Conservation (phyloP, 2,797 vertebrate genomes). For the Macropus fuliginosus region DNA sequence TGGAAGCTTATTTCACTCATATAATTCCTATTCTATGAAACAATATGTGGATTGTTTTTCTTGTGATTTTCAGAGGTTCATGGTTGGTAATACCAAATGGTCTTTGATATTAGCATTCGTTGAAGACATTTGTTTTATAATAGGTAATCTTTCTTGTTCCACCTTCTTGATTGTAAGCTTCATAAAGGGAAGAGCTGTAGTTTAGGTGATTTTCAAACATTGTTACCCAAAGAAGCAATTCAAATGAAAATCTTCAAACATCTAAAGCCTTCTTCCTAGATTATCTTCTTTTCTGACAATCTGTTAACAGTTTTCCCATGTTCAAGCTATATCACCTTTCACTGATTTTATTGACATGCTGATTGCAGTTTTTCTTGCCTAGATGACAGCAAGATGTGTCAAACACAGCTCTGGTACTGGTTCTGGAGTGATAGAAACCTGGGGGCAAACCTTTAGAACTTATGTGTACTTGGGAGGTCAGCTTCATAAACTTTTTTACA, state of each 20-base stretch:
- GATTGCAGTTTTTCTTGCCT: neutral
- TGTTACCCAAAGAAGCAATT: neutral
- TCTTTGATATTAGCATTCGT: neutral
- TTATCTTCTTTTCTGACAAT: neutral
- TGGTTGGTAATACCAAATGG: neutral
- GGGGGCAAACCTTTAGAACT: neutral
- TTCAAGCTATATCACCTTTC: neutral
- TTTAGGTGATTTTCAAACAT: neutral
- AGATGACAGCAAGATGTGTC: neutral
- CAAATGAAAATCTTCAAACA: no score
- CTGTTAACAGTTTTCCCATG: neutral
- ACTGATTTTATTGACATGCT: neutral
- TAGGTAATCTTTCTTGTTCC: neutral
- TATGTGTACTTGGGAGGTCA: neutral
- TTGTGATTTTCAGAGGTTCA: neutral
- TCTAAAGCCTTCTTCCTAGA: neutral
- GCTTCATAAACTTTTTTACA: neutral
- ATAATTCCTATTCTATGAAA: neutral
- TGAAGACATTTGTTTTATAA: neutral
- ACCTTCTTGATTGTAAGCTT: neutral
- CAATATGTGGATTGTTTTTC: neutral
- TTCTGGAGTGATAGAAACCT: no score
- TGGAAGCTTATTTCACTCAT: neutral
- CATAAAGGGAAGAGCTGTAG: neutral
- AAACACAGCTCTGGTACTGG: neutral